A percentile compares a stretch with the other conserved stretches of the same genome.
Conservation (phyloP, 35 echinoderm and acorn worm species). For the Ophiothrix spiculata region DNA sequence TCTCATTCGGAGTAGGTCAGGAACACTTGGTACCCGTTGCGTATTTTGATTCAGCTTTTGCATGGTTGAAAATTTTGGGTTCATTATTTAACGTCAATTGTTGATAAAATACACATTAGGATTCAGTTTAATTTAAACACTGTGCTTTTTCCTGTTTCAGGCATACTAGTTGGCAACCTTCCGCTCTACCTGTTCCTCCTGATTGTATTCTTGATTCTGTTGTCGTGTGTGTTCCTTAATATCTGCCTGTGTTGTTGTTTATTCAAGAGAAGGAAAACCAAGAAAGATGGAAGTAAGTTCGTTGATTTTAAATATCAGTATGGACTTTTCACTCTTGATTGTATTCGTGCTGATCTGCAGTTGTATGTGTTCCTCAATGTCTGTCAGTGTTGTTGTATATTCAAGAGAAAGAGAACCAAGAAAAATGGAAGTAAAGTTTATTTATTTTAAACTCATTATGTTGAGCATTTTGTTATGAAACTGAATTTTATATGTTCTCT, state of each 20-base stretch:
- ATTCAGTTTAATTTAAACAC: no score
- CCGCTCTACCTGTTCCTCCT: constrained; percentile 76
- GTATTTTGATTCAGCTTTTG: no score
- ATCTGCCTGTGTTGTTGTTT: constrained; percentile 75
- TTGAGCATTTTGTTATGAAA: no score
- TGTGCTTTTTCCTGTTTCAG: constrained; percentile 48
- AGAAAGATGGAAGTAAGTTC: constrained; percentile 23
- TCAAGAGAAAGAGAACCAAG: no score
- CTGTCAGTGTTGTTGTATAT: no score
- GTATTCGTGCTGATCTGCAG: constrained; percentile 50
- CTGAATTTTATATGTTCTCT: no score
- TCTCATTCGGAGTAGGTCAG: no score
- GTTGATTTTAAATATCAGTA: neutral
- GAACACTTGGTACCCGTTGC: no score
- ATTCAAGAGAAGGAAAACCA: constrained; percentile 49
- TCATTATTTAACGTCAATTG: neutral
- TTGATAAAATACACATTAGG: neutral
- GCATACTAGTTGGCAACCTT: constrained; percentile 58
- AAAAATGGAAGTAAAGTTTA: no score
- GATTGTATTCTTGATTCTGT: constrained; percentile 57
- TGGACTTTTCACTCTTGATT: constrained; percentile 34
- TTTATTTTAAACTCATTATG: no score
- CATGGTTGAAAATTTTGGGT: no score
- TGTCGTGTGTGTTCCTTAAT: constrained; percentile 85
- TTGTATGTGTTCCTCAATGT: no score